phyloP scores from a whole-genome alignment of 2,113 vertebrate genomes.

The Tetrao urogallus region DNA sequence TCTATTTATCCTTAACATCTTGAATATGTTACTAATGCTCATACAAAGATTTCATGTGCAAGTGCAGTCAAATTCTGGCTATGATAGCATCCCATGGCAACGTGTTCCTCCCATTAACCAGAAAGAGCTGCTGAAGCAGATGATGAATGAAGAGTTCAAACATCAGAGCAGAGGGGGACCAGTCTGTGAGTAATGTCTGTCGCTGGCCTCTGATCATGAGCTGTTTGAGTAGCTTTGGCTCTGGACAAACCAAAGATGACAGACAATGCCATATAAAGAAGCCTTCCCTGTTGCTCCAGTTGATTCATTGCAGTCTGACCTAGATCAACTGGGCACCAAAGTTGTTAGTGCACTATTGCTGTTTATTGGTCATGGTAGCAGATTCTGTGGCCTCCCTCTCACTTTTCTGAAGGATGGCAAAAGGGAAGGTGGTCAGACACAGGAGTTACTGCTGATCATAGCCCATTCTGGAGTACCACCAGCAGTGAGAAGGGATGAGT shows the following conservation, averaged over 20 bases:
- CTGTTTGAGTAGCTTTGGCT: constrained; percentile 27
- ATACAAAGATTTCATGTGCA: background rate
- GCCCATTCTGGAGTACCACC: background rate
- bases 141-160: background rate
- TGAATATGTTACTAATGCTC: background rate
- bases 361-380: background rate
- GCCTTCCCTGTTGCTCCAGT: constrained; percentile 22
- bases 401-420: background rate
- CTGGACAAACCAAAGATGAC: background rate
- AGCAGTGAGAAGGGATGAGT: background rate
- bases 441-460: background rate
- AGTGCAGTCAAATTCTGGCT: background rate
- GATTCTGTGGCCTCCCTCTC: background rate
- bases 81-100: background rate
- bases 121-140: background rate
- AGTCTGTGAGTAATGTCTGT: constrained; percentile 44
- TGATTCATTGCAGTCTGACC: constrained; percentile 36
- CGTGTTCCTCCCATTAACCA: background rate
- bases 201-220: constrained; percentile 49
- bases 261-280: background rate
- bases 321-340: background rate
- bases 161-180: background rate
- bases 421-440: background rate
- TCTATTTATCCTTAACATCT: background rate
- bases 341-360: background rate